Evolutionary conservation across 2,888 invertebrate species (phyloP), one percentile per base, ranked within the genome.

Genomic region (Netelia melanura): DNA sequence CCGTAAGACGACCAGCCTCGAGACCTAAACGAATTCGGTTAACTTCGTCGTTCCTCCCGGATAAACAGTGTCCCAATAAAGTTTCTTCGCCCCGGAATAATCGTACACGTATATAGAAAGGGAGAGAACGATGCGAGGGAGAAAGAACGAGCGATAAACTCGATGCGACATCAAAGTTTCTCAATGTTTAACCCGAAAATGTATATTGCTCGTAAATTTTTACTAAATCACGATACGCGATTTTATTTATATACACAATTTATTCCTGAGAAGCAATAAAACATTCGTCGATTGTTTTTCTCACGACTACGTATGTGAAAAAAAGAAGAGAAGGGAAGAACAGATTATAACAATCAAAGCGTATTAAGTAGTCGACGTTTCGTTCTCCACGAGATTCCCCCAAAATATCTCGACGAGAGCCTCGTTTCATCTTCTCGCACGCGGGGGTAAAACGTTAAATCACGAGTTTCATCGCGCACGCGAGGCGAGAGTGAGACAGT

Each of bases 11-110:
- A 78, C 68, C 78, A 70, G 74, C 56, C 56, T 23, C 70, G 71
- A 65, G 79, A 82, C 78, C 85, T 85, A 85, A 85, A 85, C 85
- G 85, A 85, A 85, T 85, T 85, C 85, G 85, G 85, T 85, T 85
- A 85, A 85, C 85, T 85, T 85, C 75, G 79, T 82, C 82, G 85
- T 85, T 82, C 82, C 76, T 85, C 75, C 79, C 65, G 85, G 82
- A 82, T 82, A 82, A 85, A 85, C 79, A 75, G 75, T 85, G 85
- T 82, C 75, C 82, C 85, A 85, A 85, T 85, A 85, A 85, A 85
- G 82, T 80, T 65, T 65, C 81, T 67, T 65, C 58, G 77, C 65
- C 58, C 64, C 77, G 38, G 38, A 14, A 48, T 62, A 48, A 48
- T 52, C 58, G 58, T 71, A 56, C 25, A 56, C 23, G 48, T 44